Evolutionary conservation across 2,113 vertebrate species (phyloP).

Genomic region (Strigops habroptila): DNA sequence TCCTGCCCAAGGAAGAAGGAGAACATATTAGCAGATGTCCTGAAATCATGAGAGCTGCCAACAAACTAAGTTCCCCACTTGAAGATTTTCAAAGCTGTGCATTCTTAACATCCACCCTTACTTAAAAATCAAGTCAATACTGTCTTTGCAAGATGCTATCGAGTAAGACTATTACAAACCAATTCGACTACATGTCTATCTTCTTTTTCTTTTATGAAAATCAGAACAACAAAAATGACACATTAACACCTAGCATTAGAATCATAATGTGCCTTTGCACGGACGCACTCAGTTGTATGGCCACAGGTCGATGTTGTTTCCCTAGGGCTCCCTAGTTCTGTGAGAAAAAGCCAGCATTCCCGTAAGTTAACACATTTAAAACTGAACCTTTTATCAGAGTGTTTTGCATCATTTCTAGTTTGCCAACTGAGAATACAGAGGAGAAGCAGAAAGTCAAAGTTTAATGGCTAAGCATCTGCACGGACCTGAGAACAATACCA

Average conservation of each 20-base stretch:
- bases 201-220: neutral
- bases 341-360: neutral
- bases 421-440: neutral
- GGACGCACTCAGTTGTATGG: neutral
- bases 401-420: neutral
- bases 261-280: neutral
- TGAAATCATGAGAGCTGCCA: neutral
- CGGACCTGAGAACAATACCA: slow-evolving; percentile 10
- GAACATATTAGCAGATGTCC: neutral
- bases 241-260: neutral
- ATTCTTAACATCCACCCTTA: neutral
- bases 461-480: slow-evolving; percentile 6
- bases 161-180: neutral
- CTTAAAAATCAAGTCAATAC: neutral
- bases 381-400: neutral
- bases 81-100: neutral
- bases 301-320: neutral
- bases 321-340: neutral
- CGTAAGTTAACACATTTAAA: neutral
- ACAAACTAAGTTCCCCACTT: neutral
- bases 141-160: neutral
- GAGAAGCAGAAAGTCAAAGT: neutral
- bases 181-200: neutral
- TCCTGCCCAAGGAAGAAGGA: neutral
- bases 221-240: neutral